phyloP scores from a whole-genome alignment of 2,888 invertebrate species.

The Gymnosoma rotundatum region DNA sequence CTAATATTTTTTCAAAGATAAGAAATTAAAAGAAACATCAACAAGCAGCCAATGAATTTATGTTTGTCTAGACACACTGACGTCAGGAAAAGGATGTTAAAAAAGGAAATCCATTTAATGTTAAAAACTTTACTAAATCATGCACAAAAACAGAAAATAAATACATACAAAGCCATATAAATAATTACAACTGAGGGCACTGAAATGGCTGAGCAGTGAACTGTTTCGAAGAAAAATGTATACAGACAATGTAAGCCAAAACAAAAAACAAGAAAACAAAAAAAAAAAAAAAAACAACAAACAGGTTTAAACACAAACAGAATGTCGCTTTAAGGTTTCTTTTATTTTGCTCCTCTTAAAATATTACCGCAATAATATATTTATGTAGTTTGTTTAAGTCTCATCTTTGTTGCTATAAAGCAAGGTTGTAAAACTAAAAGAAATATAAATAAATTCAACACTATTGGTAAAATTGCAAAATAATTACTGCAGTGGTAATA shows the following conservation, averaged over 20 bases:
- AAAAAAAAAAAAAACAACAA: constrained; percentile 11
- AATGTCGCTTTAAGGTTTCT: constrained; percentile 4
- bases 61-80: constrained; percentile 61
- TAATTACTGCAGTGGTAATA: constrained; percentile 69
- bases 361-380: constrained; percentile 54
- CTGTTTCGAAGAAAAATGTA: constrained; percentile 10
- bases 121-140: constrained; percentile 59
- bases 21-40: constrained; percentile 42
- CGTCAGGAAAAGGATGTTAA: constrained; percentile 54
- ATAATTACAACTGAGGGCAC: constrained; percentile 17
- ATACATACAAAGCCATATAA: not conserved
- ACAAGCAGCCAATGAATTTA: constrained; percentile 62
- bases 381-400: constrained; percentile 21
- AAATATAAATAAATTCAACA: constrained; percentile 3
- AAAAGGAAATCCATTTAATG: constrained; percentile 62
- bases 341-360: constrained; percentile 18
- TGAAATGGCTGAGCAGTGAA: constrained; percentile 25
- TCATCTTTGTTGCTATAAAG: not conserved
- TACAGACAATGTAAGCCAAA: constrained; percentile 29
- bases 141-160: not conserved
- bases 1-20: constrained; percentile 4
- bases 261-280: not conserved
- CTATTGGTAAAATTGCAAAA: constrained; percentile 62
- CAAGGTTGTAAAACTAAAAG: not conserved
- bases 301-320: not conserved